Evolutionary conservation across 2,113 vertebrate species (phyloP), one percentile per base, ranked within the genome.

Genomic region (Hymenochirus boettgeri): DNA sequence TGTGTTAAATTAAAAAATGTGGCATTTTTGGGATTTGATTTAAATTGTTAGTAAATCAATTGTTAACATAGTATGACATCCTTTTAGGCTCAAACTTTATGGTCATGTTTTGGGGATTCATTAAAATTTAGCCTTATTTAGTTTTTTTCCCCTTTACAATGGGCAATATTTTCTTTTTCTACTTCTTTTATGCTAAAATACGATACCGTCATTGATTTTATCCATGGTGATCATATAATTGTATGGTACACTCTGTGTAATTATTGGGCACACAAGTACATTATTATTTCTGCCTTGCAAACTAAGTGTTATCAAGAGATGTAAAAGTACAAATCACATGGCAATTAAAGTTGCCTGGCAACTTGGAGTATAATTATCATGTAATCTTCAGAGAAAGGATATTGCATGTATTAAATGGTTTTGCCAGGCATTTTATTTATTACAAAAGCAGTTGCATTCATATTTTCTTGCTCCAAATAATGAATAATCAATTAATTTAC

Each of bases 271-370:
- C 35, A 50, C 64, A 67, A 67, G 56, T 59, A 52, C 56, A 67
- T 67, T 45, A 67, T 67, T 67, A 67, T 58, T 67, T 67, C 64
- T 67, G 64, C 64, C 29, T 67, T 29, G 18, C 35, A 58, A 66
- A 58, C 45, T 51, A 66, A 58, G 55, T 59, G 46, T 67, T 67
- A 59, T 59, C 64, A 67, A 59, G 55, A 67, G 64, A 67, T 59
- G 64, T 53, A 59, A 67, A 67, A 67, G 47, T 67, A 67, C 47
- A 59, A 59, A 67, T 59, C 64, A 52, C 64, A 67, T 67, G 55
- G 64, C 50, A 67, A 67, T 67, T 67, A 67, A 55, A 66, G 64
- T 67, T 67, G 64, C 64, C 64, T 59, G 64, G 64, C 64, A 67
- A 67, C 64, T 29, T 67, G n/a, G 59, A 67, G 64, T 67, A 42